phyloP scores from a whole-genome alignment of 2,797 vertebrate species.

The Myotis pilosus region DNA sequence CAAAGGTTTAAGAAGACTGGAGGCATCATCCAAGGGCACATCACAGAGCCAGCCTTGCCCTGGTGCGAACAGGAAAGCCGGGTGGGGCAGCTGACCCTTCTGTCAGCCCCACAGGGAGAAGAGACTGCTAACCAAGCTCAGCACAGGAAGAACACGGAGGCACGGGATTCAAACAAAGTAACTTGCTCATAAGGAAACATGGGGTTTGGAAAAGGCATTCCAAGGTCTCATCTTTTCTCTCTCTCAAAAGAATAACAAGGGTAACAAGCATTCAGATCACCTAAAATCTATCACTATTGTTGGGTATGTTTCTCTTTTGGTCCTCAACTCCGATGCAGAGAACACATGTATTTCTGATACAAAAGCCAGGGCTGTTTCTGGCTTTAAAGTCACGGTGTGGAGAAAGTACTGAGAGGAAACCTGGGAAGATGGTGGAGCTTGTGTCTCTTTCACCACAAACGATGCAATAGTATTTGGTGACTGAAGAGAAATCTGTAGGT shows the following conservation, averaged over 20 bases:
- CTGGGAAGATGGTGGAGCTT: neutral
- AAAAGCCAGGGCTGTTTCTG: neutral
- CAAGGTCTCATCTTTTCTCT: neutral
- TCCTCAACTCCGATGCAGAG: neutral
- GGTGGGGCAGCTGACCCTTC: neutral
- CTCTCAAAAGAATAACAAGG: neutral
- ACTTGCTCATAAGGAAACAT: neutral
- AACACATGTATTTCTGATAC: neutral
- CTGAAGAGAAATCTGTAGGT: neutral
- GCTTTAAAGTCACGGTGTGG: neutral
- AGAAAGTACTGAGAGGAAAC: neutral
- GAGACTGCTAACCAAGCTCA: neutral
- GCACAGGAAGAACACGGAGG: neutral
- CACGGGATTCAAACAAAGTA: neutral
- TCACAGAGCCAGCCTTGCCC: neutral
- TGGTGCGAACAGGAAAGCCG: neutral
- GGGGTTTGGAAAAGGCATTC: neutral
- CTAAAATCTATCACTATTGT: neutral
- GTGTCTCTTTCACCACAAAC: neutral
- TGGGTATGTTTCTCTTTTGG: conserved; percentile 19
- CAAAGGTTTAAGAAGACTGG: neutral
- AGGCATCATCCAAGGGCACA: neutral
- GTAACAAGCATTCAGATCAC: neutral
- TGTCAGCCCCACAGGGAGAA: neutral
- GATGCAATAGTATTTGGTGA: neutral